Evolutionary conservation across 2,888 invertebrate species (phyloP), one percentile per base, ranked within the genome.

Genomic region (Lepidocyrtinus sp.): DNA sequence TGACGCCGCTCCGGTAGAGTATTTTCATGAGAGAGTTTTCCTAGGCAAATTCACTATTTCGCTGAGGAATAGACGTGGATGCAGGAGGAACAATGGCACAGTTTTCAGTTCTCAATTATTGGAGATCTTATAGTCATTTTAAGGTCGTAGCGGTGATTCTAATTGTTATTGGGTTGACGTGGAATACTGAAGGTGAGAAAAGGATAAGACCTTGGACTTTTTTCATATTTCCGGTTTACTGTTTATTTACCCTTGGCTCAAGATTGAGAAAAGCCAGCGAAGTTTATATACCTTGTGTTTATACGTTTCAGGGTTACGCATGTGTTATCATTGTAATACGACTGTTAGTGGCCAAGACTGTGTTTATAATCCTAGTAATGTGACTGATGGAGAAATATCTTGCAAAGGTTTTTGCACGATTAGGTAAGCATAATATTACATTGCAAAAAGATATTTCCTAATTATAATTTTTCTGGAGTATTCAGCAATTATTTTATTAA

Each of bases 321-420:
- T 79, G 69, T 82, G 82, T 63, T 82, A 76, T 26, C 50, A 71
- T 50, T 84, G 84, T 59, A 72, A 82, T 67, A 81, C 84, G 21
- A 65, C 36, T 5, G 69, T 64, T n/a, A 78, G 73, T 71, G 68
- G 45, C 21, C 61, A 61, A 26, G 64, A 71, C 1, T 84, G 84
- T 55, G 77, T 82, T 21, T 21, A 82, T 27, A 82, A 67, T 64
- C 84, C 84, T 21, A 79, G 77, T 68, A 84, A 84, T 74, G 74
- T 81, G 65, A 82, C 82, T 45, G 82, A 76, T 68, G 80, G 80
- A 26, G 81, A 81, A 65, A 72, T 71, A 50, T 78, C 75, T 21
- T 84, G 84, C 62, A 82, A 75, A 79, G 75, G 81, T 26, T 78
- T 50, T 65, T 84, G 84, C 74, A 84, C 82, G 45, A 82, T 82